These are phyloP conservation scores for Tetrapedia diversipes DNA, from an alignment of 2,888 invertebrate species.

Conservation along the genomic window DNA sequence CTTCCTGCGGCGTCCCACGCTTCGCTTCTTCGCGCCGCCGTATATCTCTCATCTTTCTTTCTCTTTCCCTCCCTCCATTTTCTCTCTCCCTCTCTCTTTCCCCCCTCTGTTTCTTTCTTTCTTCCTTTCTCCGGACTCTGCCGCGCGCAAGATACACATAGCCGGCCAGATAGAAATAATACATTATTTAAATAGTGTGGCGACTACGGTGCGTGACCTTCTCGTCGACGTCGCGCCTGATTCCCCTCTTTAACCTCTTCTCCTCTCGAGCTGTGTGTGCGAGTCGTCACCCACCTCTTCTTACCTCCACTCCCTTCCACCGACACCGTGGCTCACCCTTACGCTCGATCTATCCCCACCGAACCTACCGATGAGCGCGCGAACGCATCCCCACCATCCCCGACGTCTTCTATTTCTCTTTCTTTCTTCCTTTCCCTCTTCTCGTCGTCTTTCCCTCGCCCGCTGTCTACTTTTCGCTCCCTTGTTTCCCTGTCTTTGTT, in stretches of 20 bases:
- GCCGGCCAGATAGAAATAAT: constrained; percentile 73
- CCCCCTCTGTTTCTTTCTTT: constrained; percentile 13
- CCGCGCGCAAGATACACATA: constrained; percentile 55
- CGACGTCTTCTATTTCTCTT: constrained; percentile 43
- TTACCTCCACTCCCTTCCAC: constrained; percentile 45
- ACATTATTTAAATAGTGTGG: constrained; percentile 77
- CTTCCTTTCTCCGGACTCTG: constrained; percentile 32
- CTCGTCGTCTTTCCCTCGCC: constrained; percentile 40
- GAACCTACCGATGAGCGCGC: constrained; percentile 49
- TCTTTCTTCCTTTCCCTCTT: constrained; percentile 38
- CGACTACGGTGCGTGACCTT: constrained; percentile 77
- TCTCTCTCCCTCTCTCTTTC: constrained; percentile 6
- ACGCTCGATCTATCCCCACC: constrained; percentile 54
- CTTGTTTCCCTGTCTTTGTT: constrained; percentile 49
- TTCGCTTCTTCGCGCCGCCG: constrained; percentile 41
- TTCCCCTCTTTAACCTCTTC: constrained; percentile 69
- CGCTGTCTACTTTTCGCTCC: constrained; percentile 52
- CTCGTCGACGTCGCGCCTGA: constrained; percentile 72
- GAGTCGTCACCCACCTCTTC: constrained; percentile 54
- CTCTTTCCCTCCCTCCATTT: background rate
- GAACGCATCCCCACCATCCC: constrained; percentile 59
- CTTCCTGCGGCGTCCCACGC: constrained; percentile 55
- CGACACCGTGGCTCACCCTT: constrained; percentile 58
- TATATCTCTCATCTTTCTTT: constrained; percentile 7
- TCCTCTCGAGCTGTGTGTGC: constrained; percentile 45